These are phyloP conservation scores for Rhynchomys soricoides DNA, from an alignment of 2,113 vertebrate genomes.

Conservation along the genomic window DNA sequence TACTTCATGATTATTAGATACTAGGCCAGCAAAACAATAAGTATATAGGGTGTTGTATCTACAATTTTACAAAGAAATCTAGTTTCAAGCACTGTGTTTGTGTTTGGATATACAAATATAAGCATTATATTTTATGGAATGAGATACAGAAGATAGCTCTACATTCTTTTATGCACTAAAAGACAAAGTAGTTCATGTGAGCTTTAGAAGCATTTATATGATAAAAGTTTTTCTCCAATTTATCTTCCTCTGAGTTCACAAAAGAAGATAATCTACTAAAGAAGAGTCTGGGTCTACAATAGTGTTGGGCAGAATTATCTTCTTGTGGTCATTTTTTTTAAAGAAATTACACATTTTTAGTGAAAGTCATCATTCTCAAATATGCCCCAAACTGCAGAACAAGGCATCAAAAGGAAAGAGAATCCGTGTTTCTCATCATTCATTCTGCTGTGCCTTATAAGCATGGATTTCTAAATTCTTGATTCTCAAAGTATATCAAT, in stretches of 20 bases:
- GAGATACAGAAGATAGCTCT: background rate
- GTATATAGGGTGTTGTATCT: background rate
- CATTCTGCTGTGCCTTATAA: background rate
- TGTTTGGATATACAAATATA: background rate
- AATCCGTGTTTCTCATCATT: background rate
- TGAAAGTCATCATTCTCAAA: conserved; percentile 55
- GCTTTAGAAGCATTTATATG: background rate
- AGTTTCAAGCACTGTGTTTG: background rate
- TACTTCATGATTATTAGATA: background rate
- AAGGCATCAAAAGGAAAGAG: conserved; percentile 44
- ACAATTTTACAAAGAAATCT: background rate
- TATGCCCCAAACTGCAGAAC: background rate
- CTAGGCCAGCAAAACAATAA: background rate
- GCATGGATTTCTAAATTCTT: background rate
- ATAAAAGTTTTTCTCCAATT: background rate
- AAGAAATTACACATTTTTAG: conserved; percentile 62
- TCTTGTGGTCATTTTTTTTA: conserved; percentile 34
- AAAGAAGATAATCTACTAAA: background rate
- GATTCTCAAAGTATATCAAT: background rate
- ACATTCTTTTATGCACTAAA: background rate
- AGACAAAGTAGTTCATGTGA: background rate
- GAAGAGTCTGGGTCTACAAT: background rate
- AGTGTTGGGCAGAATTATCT: conserved; percentile 25
- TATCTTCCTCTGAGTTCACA: background rate
- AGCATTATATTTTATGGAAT: background rate